Conservation (phyloP, 2,888 invertebrate species). For the Tortricodes alternella region DNA sequence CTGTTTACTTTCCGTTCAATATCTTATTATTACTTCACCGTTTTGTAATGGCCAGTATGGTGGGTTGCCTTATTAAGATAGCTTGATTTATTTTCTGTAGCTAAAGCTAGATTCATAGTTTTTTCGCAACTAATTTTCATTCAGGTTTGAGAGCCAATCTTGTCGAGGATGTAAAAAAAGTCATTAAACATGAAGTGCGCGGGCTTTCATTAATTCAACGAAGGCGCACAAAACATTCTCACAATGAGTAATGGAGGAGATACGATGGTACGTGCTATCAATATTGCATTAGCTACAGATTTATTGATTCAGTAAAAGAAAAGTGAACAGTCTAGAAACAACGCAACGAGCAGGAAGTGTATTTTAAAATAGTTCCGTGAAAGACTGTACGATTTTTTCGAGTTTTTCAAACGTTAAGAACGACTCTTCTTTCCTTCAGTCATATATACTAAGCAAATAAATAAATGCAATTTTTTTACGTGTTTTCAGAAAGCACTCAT, state of each 20-base stretch:
- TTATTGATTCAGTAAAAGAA: conserved; percentile 16
- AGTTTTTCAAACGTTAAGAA: background rate
- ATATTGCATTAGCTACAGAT: conserved; percentile 21
- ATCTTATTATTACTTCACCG: background rate
- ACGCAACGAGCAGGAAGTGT: conserved; percentile 19
- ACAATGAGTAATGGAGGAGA: conserved; percentile 20
- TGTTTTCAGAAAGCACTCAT: conserved; percentile 5
- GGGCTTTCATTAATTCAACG: conserved; percentile 29
- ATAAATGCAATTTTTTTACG: background rate
- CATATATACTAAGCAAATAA: too few relatives aligned
- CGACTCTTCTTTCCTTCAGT: too few relatives aligned
- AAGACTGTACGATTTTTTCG: background rate
- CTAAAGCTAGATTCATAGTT: background rate
- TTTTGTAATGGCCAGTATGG: background rate
- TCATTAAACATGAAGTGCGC: conserved; percentile 39
- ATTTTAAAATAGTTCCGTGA: conserved; percentile 7
- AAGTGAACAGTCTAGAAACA: conserved; percentile 12
- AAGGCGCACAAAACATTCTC: conserved; percentile 19
- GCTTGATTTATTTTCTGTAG: background rate
- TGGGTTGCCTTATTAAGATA: conserved; percentile 6
- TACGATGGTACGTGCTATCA: conserved; percentile 25
- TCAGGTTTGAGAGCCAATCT: conserved; percentile 5
- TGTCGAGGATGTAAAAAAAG: conserved; percentile 28
- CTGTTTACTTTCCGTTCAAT: background rate
- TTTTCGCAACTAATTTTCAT: conserved; percentile 1